Evolutionary conservation across 1,140 invertebrate genomes (phyloP).

Genomic region (Caenorhabditis latens): DNA sequence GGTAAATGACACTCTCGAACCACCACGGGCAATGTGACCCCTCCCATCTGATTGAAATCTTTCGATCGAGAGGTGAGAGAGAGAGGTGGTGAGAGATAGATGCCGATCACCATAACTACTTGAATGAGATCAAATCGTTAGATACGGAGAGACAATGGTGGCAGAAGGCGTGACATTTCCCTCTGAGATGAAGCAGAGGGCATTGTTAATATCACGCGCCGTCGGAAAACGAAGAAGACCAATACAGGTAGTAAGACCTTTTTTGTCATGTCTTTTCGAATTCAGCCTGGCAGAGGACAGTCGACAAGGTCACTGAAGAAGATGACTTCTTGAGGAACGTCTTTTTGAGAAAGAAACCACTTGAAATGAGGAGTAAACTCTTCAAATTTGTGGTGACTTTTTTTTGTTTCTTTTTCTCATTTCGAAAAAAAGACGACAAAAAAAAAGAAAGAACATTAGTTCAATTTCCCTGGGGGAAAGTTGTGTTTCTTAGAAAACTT

Average conservation of each 20-base stretch:
- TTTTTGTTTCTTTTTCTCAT: not conserved
- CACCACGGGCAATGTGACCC: not conserved
- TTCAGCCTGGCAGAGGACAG: not conserved
- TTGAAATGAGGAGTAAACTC: not conserved
- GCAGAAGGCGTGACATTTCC: conserved; percentile 7
- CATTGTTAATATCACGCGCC: conserved; percentile 1
- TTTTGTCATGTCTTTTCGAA: not conserved
- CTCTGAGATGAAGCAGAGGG: not conserved
- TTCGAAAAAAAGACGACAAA: not conserved
- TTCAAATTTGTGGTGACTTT: not conserved
- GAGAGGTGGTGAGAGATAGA: not conserved
- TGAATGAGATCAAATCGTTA: not conserved
- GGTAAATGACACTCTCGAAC: not conserved
- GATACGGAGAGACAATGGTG: conserved; percentile 14
- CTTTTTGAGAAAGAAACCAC: not conserved
- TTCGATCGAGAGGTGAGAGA: not conserved
- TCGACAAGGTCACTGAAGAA: not conserved
- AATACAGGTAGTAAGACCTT: not conserved
- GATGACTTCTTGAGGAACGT: conserved; percentile 5
- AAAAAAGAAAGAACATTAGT: conserved; percentile 26
- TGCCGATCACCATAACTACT: conserved; percentile 30
- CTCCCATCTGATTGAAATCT: conserved; percentile 37
- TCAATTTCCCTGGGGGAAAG: conserved; percentile 41
- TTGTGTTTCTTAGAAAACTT: conserved; percentile 18
- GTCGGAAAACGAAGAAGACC: not conserved